phyloP scores from a whole-genome alignment of 2,888 invertebrate genomes.

The Apotomis betuletana region DNA sequence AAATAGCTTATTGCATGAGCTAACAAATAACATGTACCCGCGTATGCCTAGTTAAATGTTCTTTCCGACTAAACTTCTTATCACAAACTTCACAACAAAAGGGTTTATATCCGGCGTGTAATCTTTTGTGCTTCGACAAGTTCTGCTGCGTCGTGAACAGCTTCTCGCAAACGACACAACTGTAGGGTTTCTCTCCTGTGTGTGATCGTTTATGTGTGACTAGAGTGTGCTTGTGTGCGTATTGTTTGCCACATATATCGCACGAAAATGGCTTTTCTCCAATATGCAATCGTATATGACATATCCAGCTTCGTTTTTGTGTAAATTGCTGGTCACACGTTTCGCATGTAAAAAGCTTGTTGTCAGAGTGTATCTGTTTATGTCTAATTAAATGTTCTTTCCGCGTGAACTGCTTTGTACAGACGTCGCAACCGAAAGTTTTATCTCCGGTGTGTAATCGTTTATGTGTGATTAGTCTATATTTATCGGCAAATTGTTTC shows the following conservation, averaged over 20 bases:
- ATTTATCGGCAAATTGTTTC: not conserved
- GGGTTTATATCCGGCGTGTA: not conserved
- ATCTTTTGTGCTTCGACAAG: not conserved
- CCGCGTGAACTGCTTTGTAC: slow-evolving; percentile 6
- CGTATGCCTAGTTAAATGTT: not conserved
- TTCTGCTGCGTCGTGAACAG: not conserved
- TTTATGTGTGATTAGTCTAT: not conserved
- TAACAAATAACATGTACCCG: not conserved
- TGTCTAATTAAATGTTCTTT: not conserved
- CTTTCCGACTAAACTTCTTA: not conserved
- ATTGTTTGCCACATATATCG: not conserved
- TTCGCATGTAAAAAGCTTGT: not conserved
- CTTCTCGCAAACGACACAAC: not conserved
- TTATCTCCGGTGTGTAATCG: slow-evolving; percentile 4
- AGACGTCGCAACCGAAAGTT: not conserved
- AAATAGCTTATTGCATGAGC: too few relatives aligned
- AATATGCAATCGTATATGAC: not conserved
- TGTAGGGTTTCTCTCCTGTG: not conserved
- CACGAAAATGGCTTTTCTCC: slow-evolving; percentile 2
- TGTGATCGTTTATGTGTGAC: not conserved
- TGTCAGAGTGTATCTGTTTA: not conserved
- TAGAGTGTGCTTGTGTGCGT: not conserved
- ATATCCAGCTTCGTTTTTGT: not conserved
- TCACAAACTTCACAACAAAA: not conserved
- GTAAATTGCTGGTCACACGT: slow-evolving; percentile 1